Percentiles rank a stretch among this genome's conserved stretches.
Conservation (phyloP, 1,140 invertebrate genomes). For the Monomorium pharaonis region DNA sequence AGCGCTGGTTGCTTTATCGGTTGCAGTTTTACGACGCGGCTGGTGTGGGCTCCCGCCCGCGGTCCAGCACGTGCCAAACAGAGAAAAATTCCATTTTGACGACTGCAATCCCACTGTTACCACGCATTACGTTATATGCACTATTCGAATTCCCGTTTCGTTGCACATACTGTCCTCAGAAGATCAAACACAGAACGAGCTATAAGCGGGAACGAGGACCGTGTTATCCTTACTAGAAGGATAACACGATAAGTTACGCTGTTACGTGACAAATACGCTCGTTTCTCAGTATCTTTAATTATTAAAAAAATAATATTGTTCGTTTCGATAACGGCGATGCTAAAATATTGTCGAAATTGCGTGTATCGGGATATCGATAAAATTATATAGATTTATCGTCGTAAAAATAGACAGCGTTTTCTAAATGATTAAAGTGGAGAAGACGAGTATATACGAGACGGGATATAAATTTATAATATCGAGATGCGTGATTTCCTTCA, state of each 20-base stretch:
- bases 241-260: neutral
- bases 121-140: too few relatives aligned
- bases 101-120: too few relatives aligned
- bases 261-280: neutral
- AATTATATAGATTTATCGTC: neutral
- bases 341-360: neutral
- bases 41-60: neutral
- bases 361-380: neutral
- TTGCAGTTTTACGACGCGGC: slow-evolving; percentile 35
- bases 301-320: neutral
- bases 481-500: neutral
- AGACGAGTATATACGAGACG: neutral
- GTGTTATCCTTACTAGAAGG: too few relatives aligned
- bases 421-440: neutral
- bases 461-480: slow-evolving; percentile 5
- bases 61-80: slow-evolving; percentile 18
- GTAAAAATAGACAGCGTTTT: neutral
- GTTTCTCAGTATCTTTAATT: neutral
- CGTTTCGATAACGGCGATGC: neutral
- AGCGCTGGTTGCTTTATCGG: slow-evolving; percentile 36
- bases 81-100: too few relatives aligned
- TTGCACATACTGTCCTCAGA: too few relatives aligned
- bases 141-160: too few relatives aligned
- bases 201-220: too few relatives aligned
- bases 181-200: too few relatives aligned